Evolutionary conservation across 1,140 invertebrate species (phyloP).

Genomic region (Reticulitermes speratus): DNA sequence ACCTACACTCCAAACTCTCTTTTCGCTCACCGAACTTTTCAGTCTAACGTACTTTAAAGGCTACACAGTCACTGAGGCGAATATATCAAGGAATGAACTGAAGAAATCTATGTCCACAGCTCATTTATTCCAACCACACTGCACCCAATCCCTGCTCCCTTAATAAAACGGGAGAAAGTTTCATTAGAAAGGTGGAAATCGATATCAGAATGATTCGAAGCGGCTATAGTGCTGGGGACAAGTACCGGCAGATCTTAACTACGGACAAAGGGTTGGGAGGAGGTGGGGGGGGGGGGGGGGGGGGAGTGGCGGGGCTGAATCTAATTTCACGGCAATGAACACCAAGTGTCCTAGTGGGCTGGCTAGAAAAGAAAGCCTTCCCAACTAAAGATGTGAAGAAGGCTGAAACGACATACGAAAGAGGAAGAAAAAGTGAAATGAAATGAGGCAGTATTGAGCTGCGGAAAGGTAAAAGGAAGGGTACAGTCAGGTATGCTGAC

Average conservation of each 20-base stretch:
- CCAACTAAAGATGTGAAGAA: background rate
- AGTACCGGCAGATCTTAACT: background rate
- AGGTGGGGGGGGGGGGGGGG: no score
- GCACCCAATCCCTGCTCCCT: background rate
- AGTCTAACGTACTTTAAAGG: constrained; percentile 20
- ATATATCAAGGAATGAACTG: background rate
- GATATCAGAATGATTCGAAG: constrained; percentile 17
- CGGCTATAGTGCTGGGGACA: background rate
- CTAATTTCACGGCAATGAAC: background rate
- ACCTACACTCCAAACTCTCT: background rate
- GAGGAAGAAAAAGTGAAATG: background rate
- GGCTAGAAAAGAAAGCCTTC: background rate
- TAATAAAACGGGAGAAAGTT: constrained; percentile 29
- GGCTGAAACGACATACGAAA: background rate
- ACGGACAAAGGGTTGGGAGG: no score
- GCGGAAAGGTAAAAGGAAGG: background rate
- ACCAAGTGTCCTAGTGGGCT: background rate
- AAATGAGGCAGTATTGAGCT: background rate
- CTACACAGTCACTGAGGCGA: background rate
- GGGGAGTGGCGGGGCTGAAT: background rate
- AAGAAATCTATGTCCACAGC: constrained; percentile 25
- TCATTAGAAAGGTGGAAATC: constrained; percentile 29
- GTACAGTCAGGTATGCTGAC: background rate
- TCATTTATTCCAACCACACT: constrained; percentile 21
- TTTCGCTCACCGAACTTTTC: no score